These are phyloP conservation scores for Galendromus occidentalis DNA, from an alignment of 1,140 invertebrate species.

Conservation along the genomic window DNA sequence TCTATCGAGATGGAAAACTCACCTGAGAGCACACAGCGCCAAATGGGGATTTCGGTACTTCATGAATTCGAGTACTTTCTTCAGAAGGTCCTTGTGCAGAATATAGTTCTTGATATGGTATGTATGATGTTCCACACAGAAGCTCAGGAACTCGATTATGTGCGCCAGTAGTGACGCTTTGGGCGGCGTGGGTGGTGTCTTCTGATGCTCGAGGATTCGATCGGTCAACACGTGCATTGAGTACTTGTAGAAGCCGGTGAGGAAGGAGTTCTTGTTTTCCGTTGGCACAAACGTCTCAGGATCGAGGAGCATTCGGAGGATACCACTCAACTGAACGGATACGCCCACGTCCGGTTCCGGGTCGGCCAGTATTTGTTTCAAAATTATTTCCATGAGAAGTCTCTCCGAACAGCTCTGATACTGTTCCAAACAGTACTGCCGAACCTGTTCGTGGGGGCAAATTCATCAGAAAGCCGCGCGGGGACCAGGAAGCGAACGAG, in stretches of 20 bases:
- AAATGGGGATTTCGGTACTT: conserved; percentile 95
- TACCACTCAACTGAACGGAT: conserved; percentile 82
- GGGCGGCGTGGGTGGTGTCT: conserved; percentile 15
- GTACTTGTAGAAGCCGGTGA: conserved; percentile 96
- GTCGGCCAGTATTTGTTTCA: conserved; percentile 70
- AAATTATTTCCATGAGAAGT: conserved; percentile 85
- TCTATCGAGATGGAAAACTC: not conserved
- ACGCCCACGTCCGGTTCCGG: conserved; percentile 66
- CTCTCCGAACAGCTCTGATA: conserved; percentile 37
- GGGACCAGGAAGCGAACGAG: conserved; percentile 16
- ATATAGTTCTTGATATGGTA: conserved; percentile 98
- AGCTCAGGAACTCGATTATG: conserved; percentile 86
- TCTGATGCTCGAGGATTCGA: conserved; percentile 20
- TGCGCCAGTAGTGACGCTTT: conserved; percentile 80
- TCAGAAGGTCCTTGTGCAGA: conserved; percentile 83
- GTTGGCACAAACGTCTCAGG: conserved; percentile 94
- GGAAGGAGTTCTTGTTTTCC: conserved; percentile 31
- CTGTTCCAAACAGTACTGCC: conserved; percentile 1
- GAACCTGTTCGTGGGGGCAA: not conserved
- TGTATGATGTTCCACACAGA: conserved; percentile 98
- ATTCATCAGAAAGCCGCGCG: no score
- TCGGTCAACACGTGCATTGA: conserved; percentile 81
- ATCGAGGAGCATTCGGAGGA: conserved; percentile 77
- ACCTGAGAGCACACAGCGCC: conserved; percentile 46
- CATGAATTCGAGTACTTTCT: conserved; percentile 83